phyloP scores from a whole-genome alignment of 2,797 vertebrate genomes.

The Leptoclinus maculatus region DNA sequence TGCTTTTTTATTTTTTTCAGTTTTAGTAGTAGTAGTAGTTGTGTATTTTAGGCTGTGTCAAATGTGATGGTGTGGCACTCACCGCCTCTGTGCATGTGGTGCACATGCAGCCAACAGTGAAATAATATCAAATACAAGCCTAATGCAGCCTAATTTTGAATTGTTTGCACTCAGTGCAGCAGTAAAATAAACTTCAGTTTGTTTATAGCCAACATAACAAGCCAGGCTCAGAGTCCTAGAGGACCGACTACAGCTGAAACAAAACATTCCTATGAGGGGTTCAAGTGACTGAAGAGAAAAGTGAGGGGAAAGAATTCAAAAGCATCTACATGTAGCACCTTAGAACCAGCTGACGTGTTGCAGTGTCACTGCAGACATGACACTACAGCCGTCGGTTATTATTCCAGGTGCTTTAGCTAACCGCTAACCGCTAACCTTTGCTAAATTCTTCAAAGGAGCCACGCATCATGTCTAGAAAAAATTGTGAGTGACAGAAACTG shows the following conservation, averaged over 20 bases:
- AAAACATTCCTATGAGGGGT: constrained; percentile 45
- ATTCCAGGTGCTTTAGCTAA: background rate
- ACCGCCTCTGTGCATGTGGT: background rate
- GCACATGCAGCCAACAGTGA: constrained; percentile 18
- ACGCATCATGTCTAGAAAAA: background rate
- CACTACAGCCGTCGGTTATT: background rate
- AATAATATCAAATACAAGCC: constrained; percentile 10
- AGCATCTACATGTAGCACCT: background rate
- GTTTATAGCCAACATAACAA: constrained; percentile 45
- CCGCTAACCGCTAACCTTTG: background rate
- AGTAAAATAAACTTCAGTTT: constrained; percentile 35
- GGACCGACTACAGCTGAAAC: constrained; percentile 28
- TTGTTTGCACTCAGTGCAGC: constrained; percentile 12
- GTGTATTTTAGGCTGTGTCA: background rate
- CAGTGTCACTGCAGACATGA: background rate
- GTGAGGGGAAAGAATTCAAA: background rate
- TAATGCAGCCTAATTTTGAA: constrained; percentile 49
- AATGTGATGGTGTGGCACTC: background rate
- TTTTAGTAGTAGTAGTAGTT: background rate
- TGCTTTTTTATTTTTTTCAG: background rate
- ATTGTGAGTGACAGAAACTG: background rate
- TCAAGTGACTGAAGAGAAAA: constrained; percentile 11
- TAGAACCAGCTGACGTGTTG: background rate
- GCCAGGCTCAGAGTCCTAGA: constrained; percentile 15
- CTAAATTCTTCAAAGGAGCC: background rate